A percentile compares a stretch with the other conserved stretches of the same genome.
These are phyloP conservation scores for Onchidella celtica DNA, from an alignment of 2,888 invertebrate genomes.

Conservation along the genomic window DNA sequence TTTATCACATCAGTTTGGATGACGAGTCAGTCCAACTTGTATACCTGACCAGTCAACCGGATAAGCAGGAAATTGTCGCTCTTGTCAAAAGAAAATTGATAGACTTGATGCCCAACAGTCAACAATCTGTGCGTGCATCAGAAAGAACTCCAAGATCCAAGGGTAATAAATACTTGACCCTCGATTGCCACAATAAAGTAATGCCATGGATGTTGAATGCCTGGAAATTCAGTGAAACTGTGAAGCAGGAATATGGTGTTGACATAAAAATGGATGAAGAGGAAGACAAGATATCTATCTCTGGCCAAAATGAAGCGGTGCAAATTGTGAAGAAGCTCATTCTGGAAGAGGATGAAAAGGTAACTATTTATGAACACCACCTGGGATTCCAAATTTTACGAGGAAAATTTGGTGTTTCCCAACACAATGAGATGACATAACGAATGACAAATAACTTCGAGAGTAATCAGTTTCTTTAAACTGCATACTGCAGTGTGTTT, in stretches of 20 bases:
- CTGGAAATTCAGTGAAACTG: not conserved
- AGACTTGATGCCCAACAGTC: too few species aligned
- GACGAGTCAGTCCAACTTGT: slow-evolving; percentile 4
- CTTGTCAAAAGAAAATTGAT: too few species aligned
- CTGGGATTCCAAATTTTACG: too few species aligned
- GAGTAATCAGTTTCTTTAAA: too few species aligned
- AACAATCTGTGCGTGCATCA: too few species aligned
- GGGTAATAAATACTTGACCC: too few species aligned
- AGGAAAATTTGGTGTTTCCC: too few species aligned
- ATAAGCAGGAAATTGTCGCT: not conserved
- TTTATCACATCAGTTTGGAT: not conserved
- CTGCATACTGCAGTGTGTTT: too few species aligned
- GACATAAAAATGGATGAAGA: not conserved
- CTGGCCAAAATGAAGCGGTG: not conserved
- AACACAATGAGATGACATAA: too few species aligned
- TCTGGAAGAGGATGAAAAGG: not conserved
- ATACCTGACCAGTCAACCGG: not conserved
- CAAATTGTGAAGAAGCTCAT: slow-evolving; percentile 1
- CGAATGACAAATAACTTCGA: too few species aligned
- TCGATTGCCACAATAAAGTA: not conserved
- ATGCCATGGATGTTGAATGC: slow-evolving; percentile 7
- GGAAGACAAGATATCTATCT: slow-evolving; percentile 9
- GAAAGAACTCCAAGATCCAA: too few species aligned
- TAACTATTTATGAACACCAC: too few species aligned
- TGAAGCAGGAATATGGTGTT: not conserved